Percentiles rank a stretch among this genome's conserved stretches.
These are phyloP conservation scores for Phylloscopus whistleri DNA, from an alignment of 2,113 vertebrate species.

Conservation along the genomic window DNA sequence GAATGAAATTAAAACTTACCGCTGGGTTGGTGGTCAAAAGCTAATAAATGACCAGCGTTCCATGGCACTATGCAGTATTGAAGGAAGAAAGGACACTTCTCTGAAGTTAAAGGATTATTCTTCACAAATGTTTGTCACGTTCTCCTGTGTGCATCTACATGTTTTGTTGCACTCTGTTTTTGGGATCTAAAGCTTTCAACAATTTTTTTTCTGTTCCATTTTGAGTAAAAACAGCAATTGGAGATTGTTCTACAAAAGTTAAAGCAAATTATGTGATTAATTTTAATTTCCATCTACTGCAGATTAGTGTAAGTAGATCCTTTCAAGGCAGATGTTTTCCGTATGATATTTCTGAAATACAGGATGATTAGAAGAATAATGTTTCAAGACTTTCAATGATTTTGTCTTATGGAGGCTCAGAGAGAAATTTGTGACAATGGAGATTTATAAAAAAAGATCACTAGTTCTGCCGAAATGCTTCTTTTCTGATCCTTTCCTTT, in stretches of 20 bases:
- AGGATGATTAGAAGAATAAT: background rate
- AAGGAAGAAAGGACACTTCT: slow-evolving; percentile 52
- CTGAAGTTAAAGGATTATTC: background rate
- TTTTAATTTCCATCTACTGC: background rate
- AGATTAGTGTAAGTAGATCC: background rate
- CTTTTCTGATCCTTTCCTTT: background rate
- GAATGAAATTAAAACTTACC: slow-evolving; percentile 41
- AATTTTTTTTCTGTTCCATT: background rate
- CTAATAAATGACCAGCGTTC: slow-evolving; percentile 60
- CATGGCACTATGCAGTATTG: slow-evolving; percentile 15
- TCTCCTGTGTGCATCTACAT: background rate
- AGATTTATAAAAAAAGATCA: background rate
- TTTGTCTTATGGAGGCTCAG: background rate
- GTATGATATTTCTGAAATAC: background rate
- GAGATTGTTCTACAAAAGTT: background rate
- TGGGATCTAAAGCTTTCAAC: background rate
- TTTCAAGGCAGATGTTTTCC: slow-evolving; percentile 4
- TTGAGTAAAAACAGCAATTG: background rate
- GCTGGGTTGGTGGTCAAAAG: slow-evolving; percentile 63
- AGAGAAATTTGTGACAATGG: background rate
- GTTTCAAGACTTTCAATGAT: background rate
- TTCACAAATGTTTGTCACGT: background rate
- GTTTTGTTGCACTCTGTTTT: background rate
- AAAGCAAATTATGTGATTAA: slow-evolving; percentile 1
- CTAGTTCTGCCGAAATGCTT: background rate